phyloP scores from a whole-genome alignment of 2,888 invertebrate genomes.

The Drosophila niveifrons region DNA sequence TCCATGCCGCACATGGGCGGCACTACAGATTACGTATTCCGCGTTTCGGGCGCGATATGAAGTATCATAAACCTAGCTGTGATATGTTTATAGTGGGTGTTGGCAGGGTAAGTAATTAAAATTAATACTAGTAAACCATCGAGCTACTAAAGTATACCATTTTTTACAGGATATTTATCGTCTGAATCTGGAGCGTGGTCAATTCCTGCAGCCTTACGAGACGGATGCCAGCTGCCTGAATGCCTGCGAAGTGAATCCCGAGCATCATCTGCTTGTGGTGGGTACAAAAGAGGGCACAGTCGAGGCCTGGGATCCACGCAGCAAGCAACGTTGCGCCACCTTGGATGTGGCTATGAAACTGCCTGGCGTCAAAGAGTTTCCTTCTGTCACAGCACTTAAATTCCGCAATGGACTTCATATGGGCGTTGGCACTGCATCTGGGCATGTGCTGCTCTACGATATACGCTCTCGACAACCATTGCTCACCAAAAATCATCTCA shows the following conservation, averaged over 20 bases:
- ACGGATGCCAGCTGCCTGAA: constrained; percentile 92
- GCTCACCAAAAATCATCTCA: constrained; percentile 97
- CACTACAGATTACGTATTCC: constrained; percentile 97
- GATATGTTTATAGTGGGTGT: constrained; percentile 97
- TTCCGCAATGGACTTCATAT: constrained; percentile 91
- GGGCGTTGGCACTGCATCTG: constrained; percentile 97
- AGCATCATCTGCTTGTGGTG: constrained; percentile 93
- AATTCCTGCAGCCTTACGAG: constrained; percentile 94
- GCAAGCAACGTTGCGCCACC: constrained; percentile 90
- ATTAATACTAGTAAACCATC: not conserved
- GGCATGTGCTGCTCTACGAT: constrained; percentile 97
- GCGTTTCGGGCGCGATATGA: constrained; percentile 97
- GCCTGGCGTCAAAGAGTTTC: constrained; percentile 86
- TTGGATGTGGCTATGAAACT: constrained; percentile 93
- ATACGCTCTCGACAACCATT: constrained; percentile 96
- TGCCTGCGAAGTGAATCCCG: constrained; percentile 93
- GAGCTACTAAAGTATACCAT: not conserved
- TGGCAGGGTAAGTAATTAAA: constrained; percentile 88
- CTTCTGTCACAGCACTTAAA: constrained; percentile 90
- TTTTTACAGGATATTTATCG: constrained; percentile 94
- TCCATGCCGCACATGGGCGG: constrained; percentile 97
- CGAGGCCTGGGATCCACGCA: constrained; percentile 98
- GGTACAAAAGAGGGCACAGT: constrained; percentile 96
- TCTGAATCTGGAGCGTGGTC: constrained; percentile 97
- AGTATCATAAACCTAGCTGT: constrained; percentile 94